Evolutionary conservation across 1,140 invertebrate species (phyloP), one percentile per base, ranked within the genome.

Genomic region (Drosophila ironensis): DNA sequence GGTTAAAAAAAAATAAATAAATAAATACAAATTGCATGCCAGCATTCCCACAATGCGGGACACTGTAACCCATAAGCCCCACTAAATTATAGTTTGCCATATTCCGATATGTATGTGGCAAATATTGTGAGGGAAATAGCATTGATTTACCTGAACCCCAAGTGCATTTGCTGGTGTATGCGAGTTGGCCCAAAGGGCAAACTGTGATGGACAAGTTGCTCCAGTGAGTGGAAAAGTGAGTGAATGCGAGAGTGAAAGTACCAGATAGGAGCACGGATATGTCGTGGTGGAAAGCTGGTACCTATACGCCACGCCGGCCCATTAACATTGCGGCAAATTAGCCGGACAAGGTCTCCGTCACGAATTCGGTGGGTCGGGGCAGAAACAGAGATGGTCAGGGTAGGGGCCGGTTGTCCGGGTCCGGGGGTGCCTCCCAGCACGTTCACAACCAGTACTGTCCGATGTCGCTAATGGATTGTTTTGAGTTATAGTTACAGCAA

Each of bases 81-180:
- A 30, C 30, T 12, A 63, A 63, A 63, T 63, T 48, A 61, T 47
- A 63, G 41, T 48, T n/a, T 16, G 56, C 24, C 24, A 41, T 41
- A 20, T 9, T 27, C 9, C 59, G 24, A 38, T 40, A 42, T 27
- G 24, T 30, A 47, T 63, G 22, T 16, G 16, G 35, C 30, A 68
- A 69, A 47, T 44, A 54, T 51, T 69, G 35, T 48, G 16, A 27
- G 33, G 46, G 28, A 64, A 52, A 35, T 42, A 37, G 14, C 61
- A 66, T 22, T 69, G 66, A 69, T 69, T 69, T 69, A 69, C 64
- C 52, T 48, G 7, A 69, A 57, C 52, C 69, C 64, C 64, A 42
- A 54, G 7, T 57, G 51, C 66, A 53, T 54, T 67, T 37, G n/a
- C n/a, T n/a, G 24, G 44, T 37, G 57, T 38, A 24, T 30, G n/a